A percentile compares a stretch with the other conserved stretches of the same genome.
Evolutionary conservation across 2,888 invertebrate species (phyloP).

Genomic region (Acleris emargana): DNA sequence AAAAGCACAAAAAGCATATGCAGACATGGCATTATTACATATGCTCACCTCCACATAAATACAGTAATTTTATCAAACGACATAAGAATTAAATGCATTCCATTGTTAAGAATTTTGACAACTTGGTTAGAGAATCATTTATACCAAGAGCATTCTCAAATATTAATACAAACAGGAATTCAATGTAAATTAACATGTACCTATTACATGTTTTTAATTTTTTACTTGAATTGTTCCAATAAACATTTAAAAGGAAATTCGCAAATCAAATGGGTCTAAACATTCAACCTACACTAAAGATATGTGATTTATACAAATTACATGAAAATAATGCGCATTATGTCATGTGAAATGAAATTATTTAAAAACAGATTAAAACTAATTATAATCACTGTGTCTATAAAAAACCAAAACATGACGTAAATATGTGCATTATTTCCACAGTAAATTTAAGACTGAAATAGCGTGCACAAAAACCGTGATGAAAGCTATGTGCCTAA

Average conservation of each 20-base stretch:
- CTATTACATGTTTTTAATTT: too few species aligned
- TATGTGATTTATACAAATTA: too few species aligned
- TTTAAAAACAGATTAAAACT: too few species aligned
- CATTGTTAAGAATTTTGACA: background rate
- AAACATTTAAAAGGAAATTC: background rate
- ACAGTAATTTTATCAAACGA: constrained; percentile 14
- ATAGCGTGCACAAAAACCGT: constrained; percentile 29
- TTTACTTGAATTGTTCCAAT: too few species aligned
- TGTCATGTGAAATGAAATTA: too few species aligned
- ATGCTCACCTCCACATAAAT: constrained; percentile 33
- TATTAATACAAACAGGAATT: background rate
- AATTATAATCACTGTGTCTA: too few species aligned
- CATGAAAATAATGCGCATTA: too few species aligned
- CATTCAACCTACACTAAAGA: too few species aligned
- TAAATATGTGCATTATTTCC: constrained; percentile 1
- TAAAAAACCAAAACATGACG: background rate
- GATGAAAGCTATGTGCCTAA: constrained; percentile 30
- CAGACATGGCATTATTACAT: constrained; percentile 38
- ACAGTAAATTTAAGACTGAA: constrained; percentile 10
- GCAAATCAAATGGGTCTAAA: background rate
- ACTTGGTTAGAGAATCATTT: background rate
- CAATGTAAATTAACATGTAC: background rate
- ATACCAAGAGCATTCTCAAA: background rate
- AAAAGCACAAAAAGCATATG: constrained; percentile 42
- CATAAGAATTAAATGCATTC: constrained; percentile 4